phyloP scores from a whole-genome alignment of 2,797 vertebrate genomes.

The Hemibagrus guttatus region DNA sequence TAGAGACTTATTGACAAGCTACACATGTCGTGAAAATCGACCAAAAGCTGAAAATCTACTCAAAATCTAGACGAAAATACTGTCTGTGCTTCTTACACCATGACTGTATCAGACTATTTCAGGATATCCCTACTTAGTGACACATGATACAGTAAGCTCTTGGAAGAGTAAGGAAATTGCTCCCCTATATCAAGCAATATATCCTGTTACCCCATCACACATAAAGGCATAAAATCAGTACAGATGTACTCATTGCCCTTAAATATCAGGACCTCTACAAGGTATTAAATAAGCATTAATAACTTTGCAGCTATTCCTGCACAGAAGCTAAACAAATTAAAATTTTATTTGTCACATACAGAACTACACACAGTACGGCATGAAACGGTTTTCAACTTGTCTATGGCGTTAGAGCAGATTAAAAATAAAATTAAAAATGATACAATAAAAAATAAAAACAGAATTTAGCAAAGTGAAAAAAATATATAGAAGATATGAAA shows the following conservation, averaged over 20 bases:
- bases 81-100: neutral
- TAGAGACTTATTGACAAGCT: neutral
- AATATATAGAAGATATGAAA: too few relatives aligned
- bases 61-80: too few relatives aligned
- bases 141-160: conserved; percentile 9
- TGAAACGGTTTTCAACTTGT: too few relatives aligned
- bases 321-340: neutral
- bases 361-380: too few relatives aligned
- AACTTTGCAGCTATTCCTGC: neutral
- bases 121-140: neutral
- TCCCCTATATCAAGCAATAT: neutral
- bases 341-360: too few relatives aligned
- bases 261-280: neutral
- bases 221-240: conserved; percentile 1
- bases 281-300: neutral
- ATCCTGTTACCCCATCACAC: conserved; percentile 8
- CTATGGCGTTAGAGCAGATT: too few relatives aligned
- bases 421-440: too few relatives aligned
- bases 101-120: conserved; percentile 5
- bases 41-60: neutral
- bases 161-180: neutral
- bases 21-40: neutral
- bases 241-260: neutral
- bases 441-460: too few relatives aligned
- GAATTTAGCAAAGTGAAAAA: too few relatives aligned